Percentiles rank a stretch among this genome's conserved stretches.
Evolutionary conservation across 1,140 invertebrate species (phyloP).

Genomic region (Odontomachus brunneus): DNA sequence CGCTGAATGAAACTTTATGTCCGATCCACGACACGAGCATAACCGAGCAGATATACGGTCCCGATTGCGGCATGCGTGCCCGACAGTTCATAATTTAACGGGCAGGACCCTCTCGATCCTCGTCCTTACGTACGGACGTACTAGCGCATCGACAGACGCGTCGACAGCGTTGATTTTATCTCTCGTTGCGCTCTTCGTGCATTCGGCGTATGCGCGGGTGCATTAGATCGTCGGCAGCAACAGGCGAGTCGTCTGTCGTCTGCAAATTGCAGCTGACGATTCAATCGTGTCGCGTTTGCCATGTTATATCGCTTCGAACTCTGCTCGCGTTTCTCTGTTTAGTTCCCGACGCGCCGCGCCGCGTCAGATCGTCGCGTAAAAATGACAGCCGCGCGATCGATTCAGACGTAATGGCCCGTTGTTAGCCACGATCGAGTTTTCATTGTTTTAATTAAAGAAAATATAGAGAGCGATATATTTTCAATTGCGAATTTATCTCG

Average conservation of each 20-base stretch:
- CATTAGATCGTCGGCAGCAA: constrained; percentile 25
- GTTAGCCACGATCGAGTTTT: too few species aligned
- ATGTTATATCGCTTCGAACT: constrained; percentile 31
- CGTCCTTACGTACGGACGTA: background rate
- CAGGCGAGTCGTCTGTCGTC: constrained; percentile 9
- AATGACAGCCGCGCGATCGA: background rate
- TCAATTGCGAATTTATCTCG: too few species aligned
- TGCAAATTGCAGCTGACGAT: constrained; percentile 51
- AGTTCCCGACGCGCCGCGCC: constrained; percentile 28
- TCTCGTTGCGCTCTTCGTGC: constrained; percentile 32
- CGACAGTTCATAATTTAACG: constrained; percentile 49
- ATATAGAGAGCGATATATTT: too few species aligned
- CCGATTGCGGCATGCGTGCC: constrained; percentile 20
- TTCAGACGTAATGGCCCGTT: background rate
- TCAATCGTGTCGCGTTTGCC: constrained; percentile 30
- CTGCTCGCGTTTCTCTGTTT: constrained; percentile 12
- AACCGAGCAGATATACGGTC: constrained; percentile 27
- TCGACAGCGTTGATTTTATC: constrained; percentile 53
- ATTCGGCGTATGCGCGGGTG: background rate
- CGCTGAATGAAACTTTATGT: constrained; percentile 35
- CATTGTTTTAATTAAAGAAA: too few species aligned
- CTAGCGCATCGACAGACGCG: constrained; percentile 39
- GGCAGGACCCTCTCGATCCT: background rate
- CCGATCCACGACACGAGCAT: background rate
- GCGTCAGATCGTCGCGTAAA: background rate